Base-by-base conservation (phyloP, 1,140 invertebrate genomes). In the Nylanderia fulva region DNA sequence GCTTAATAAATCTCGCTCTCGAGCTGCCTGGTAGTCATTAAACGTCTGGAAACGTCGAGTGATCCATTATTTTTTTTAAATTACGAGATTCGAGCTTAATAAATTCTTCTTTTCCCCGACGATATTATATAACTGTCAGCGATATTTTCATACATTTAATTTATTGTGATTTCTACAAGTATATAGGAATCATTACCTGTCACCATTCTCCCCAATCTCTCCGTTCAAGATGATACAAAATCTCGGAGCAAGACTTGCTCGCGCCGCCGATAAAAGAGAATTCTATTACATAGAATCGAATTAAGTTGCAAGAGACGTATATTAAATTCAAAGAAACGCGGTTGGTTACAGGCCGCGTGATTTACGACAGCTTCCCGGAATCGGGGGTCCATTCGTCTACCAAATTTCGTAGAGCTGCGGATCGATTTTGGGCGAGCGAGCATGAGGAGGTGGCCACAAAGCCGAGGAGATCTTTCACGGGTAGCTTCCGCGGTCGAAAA, bases 401-500 rank as follows among this genome's bases (percentile, higher is more conserved):
- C 45, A 79, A 66, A 77, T 85, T 48, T 76, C 83, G 83, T 85
- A 76, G 80, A 77, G 83, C 74, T 33, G n/a, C n/a, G 58, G 52
- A 80, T 72, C 77, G 77, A 83, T 64, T 61, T 52, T n/a, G 39
- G 33, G 24, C 18, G n/a, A n/a, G n/a, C n/a, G n/a, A n/a, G n/a
- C n/a, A n/a, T n/a, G n/a, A n/a, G n/a, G n/a, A n/a, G n/a, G n/a
- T n/a, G n/a, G n/a, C n/a, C n/a, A 48, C 13, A 48, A 80, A 71
- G 64, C 74, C 79, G 74, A 39, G 66, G 84, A 89, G 84, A 89
- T 84, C 82, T 52, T 87, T 15, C 15, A 18, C 60, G 82, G 79
- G 75, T 86, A 86, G 91, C 91, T 91, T 90, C 91, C 80, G 91
- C 75, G 88, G 72, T 69, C 60, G 58, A 42, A 87, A 87, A 85